Conservation (phyloP, 1,140 invertebrate species). For the Lucilia sericata region DNA sequence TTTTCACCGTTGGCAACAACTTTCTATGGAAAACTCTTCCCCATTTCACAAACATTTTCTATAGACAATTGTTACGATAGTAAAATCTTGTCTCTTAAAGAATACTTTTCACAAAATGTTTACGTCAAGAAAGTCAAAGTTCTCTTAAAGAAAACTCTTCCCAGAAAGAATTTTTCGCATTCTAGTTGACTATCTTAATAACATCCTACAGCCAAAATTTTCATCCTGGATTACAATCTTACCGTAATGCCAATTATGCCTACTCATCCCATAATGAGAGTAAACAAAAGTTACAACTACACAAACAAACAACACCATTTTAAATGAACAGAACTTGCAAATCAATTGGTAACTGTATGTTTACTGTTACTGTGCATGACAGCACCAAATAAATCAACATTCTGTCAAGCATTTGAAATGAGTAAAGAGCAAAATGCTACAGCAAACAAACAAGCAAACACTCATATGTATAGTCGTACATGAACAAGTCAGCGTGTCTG, state of each 20-base stretch:
- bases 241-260: background rate
- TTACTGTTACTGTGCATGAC: slow-evolving; percentile 33
- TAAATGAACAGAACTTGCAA: background rate
- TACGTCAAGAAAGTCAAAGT: too few relatives aligned
- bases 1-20: too few relatives aligned
- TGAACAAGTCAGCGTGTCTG: background rate
- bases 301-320: background rate
- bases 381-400: slow-evolving; percentile 40
- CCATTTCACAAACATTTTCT: too few relatives aligned
- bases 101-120: too few relatives aligned
- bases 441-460: background rate
- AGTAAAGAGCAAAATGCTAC: background rate
- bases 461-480: slow-evolving; percentile 17
- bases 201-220: too few relatives aligned
- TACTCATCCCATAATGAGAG: slow-evolving; percentile 15
- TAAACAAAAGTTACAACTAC: background rate
- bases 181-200: too few relatives aligned
- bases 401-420: slow-evolving; percentile 35
- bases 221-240: background rate
- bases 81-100: too few relatives aligned
- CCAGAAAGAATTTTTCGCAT: too few relatives aligned
- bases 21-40: too few relatives aligned
- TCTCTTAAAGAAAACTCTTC: too few relatives aligned
- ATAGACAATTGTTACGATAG: too few relatives aligned
- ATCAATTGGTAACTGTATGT: slow-evolving; percentile 25